A percentile compares a stretch with the other conserved stretches of the same genome.
Evolutionary conservation across 1,140 invertebrate genomes (phyloP).

Genomic region (Delia radicum): DNA sequence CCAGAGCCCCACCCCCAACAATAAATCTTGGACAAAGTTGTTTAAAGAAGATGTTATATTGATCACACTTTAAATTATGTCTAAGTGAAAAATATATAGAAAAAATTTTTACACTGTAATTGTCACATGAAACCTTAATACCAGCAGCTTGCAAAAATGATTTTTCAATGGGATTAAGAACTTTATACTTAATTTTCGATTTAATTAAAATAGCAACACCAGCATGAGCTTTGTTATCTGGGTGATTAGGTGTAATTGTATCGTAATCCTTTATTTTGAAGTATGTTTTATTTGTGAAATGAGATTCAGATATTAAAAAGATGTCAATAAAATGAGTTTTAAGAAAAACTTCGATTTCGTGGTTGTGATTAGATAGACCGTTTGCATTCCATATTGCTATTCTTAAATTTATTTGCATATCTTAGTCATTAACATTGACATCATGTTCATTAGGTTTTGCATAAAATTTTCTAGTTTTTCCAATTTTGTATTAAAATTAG

Average conservation of each 20-base stretch:
- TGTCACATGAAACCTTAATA: constrained; percentile 24
- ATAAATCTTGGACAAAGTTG: constrained; percentile 46
- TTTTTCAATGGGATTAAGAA: neutral
- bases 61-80: constrained; percentile 26
- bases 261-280: constrained; percentile 25
- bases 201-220: constrained; percentile 27
- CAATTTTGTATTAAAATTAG: neutral
- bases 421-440: too few relatives aligned
- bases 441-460: too few relatives aligned
- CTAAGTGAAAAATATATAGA: neutral
- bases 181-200: constrained; percentile 27
- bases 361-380: too few relatives aligned
- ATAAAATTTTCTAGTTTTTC: too few relatives aligned
- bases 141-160: constrained; percentile 24
- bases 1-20: constrained; percentile 51
- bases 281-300: constrained; percentile 26
- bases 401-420: too few relatives aligned
- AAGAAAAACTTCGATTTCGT: too few relatives aligned
- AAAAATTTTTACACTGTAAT: neutral
- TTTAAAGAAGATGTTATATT: constrained; percentile 44
- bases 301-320: constrained; percentile 20
- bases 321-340: too few relatives aligned
- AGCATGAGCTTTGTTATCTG: constrained; percentile 28
- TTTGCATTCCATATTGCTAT: too few relatives aligned
- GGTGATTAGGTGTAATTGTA: constrained; percentile 21